Evolutionary conservation across 2,113 vertebrate species (phyloP).

Genomic region (Microcebus ravelobensis): DNA sequence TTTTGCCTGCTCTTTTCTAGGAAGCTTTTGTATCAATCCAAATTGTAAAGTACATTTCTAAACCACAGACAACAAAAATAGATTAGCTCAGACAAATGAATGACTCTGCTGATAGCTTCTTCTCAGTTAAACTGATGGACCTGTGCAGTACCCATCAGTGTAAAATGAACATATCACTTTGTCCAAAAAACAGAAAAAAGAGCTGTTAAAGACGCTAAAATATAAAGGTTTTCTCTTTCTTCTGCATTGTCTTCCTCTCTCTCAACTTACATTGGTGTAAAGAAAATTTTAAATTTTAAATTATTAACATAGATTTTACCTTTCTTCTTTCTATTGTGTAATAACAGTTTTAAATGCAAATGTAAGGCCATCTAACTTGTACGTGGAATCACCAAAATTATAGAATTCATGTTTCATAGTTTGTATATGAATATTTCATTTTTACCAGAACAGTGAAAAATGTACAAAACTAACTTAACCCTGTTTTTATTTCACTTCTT

Average conservation of each 20-base stretch:
- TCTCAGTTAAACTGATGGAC: not conserved
- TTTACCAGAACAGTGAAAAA: not conserved
- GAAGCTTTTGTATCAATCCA: not conserved
- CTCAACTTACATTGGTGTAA: not conserved
- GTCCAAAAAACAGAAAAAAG: not conserved
- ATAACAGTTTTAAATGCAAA: conserved; percentile 4
- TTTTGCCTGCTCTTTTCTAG: not conserved
- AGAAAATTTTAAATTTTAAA: not conserved
- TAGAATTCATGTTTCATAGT: not conserved
- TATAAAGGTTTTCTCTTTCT: not conserved
- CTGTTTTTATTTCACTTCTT: not conserved
- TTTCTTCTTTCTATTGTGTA: not conserved
- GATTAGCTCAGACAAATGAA: not conserved
- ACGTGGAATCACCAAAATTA: not conserved
- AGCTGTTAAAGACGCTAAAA: not conserved
- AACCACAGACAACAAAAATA: not conserved
- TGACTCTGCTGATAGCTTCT: not conserved
- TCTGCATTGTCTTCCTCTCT: not conserved
- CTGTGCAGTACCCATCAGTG: not conserved
- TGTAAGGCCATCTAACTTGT: not conserved
- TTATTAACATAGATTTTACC: not conserved
- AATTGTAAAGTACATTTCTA: not conserved
- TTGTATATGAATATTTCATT: not conserved
- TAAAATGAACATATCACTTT: not conserved
- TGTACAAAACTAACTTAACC: not conserved